phyloP scores from a whole-genome alignment of 2,113 vertebrate species.

The Balaeniceps rex region DNA sequence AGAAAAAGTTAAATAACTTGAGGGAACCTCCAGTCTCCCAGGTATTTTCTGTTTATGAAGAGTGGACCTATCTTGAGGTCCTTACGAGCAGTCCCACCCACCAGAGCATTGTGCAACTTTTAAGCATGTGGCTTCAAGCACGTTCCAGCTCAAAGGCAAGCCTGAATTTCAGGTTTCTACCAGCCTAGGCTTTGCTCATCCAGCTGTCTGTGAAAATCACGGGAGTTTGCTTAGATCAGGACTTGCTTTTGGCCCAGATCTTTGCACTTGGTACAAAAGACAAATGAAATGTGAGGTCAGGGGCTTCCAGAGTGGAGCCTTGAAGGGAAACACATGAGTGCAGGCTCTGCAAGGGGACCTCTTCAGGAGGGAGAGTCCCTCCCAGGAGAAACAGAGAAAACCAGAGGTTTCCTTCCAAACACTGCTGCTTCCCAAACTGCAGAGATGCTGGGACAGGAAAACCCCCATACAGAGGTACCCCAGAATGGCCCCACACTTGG shows the following conservation, averaged over 20 bases:
- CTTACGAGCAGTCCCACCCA: not conserved
- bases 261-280: not conserved
- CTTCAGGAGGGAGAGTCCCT: not conserved
- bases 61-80: not conserved
- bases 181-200: not conserved
- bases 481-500: rapidly evolving
- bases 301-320: not conserved
- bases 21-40: not conserved
- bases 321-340: not conserved
- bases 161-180: not conserved
- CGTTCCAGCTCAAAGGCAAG: not conserved
- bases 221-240: not conserved
- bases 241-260: not conserved
- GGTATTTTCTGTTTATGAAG: not conserved
- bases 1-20: not conserved
- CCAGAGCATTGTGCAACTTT: not conserved
- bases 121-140: not conserved
- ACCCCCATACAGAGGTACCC: rapidly evolving
- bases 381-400: not conserved
- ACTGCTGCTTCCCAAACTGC: not conserved
- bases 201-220: not conserved
- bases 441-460: not conserved
- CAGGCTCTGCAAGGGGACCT: not conserved
- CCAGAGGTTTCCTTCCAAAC: not conserved
- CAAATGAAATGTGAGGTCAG: not conserved